Conservation (phyloP, 2,113 vertebrate genomes). For the Naja naja region DNA sequence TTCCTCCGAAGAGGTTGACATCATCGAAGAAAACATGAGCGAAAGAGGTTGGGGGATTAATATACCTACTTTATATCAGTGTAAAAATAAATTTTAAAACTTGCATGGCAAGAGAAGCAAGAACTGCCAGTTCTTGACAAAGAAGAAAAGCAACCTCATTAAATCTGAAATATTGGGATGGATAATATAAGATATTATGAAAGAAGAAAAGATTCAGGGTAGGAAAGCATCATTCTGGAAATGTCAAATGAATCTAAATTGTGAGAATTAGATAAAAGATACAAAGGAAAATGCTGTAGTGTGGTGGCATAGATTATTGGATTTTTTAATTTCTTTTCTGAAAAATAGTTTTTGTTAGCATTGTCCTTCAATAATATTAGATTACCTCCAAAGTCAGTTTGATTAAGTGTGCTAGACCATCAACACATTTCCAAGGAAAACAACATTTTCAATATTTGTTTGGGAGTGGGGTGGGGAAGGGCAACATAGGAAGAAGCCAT, state of each 20-base stretch:
- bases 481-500: not conserved
- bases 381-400: not conserved
- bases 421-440: not conserved
- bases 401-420: not conserved
- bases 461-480: not conserved
- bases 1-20: not conserved
- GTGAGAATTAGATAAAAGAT: not conserved
- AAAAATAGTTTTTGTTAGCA: not conserved
- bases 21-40: not conserved
- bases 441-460: not conserved
- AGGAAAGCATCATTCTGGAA: not conserved
- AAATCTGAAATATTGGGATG: not conserved
- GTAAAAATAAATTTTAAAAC: not conserved
- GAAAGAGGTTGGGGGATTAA: not conserved
- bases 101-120: not conserved
- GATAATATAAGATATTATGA: not conserved
- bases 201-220: not conserved
- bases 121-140: not conserved
- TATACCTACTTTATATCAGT: not conserved
- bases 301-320: not conserved
- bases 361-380: not conserved
- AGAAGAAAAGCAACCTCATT: not conserved
- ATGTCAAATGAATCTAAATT: not conserved
- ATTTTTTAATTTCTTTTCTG: not conserved
- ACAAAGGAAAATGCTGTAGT: not conserved